Conservation (phyloP, 53 echinoderm and acorn worm species). For the Crossaster papposus region DNA sequence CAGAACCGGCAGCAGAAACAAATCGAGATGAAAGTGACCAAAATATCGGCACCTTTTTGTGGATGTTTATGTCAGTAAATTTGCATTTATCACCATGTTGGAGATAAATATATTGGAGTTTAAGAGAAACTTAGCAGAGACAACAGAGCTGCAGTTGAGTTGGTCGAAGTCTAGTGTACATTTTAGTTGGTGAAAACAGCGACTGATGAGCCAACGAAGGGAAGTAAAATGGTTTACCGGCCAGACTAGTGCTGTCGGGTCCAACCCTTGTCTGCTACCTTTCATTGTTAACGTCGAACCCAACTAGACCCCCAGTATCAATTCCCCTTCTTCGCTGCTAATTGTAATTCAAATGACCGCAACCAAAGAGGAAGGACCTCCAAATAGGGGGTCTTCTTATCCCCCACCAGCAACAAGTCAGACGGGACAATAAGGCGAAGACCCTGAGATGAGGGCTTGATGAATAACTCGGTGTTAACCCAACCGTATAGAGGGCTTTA, state of each 20-base stretch:
- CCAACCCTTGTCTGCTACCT: constrained; percentile 7
- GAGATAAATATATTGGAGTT: not conserved
- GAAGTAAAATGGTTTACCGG: constrained; percentile 12
- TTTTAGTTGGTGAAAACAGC: not conserved
- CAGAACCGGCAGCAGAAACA: not conserved
- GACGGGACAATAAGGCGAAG: constrained; percentile 33
- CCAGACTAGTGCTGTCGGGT: constrained; percentile 23
- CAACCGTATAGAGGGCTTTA: constrained; percentile 49
- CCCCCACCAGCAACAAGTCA: constrained; percentile 39
- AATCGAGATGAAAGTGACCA: not conserved
- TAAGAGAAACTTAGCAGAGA: not conserved
- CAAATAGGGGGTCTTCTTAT: not conserved
- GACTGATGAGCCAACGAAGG: not conserved
- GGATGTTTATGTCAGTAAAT: not conserved
- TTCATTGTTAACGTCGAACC: not conserved
- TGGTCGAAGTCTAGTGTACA: not conserved
- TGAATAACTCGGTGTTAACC: constrained; percentile 39
- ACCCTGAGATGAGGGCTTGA: constrained; percentile 8
- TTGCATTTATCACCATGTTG: not conserved
- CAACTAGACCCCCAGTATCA: not conserved
- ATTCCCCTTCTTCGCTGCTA: not conserved
- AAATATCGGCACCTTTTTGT: not conserved
- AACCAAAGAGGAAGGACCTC: not conserved
- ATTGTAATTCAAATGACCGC: constrained; percentile 47
- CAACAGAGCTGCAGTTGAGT: not conserved